phyloP scores from a whole-genome alignment of 2,888 invertebrate genomes.

The Chrysolina oricalcia region DNA sequence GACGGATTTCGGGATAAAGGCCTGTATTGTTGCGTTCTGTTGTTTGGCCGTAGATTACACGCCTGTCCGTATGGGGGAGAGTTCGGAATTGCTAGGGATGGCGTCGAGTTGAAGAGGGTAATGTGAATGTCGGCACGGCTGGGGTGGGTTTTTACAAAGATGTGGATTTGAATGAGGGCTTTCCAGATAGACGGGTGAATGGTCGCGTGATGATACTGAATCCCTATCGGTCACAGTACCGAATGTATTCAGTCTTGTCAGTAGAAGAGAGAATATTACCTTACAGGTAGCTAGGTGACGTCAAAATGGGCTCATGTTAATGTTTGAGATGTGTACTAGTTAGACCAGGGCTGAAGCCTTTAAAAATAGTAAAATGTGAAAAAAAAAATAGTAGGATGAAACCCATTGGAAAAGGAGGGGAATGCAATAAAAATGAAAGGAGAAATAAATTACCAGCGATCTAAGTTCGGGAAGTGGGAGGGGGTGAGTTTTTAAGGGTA shows the following conservation, averaged over 20 bases:
- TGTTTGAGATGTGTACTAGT: too few species aligned
- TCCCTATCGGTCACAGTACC: background rate
- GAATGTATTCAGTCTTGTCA: background rate
- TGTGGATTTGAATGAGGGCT: constrained; percentile 16
- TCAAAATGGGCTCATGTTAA: too few species aligned
- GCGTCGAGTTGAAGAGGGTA: constrained; percentile 29
- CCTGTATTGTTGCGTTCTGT: constrained; percentile 27
- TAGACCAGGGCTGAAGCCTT: too few species aligned
- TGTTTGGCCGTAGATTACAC: constrained; percentile 40
- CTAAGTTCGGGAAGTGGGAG: too few species aligned
- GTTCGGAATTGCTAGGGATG: constrained; percentile 10
- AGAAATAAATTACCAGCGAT: too few species aligned
- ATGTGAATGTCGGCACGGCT: constrained; percentile 26
- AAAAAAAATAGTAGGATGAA: too few species aligned
- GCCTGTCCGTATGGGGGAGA: constrained; percentile 31
- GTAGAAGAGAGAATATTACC: too few species aligned
- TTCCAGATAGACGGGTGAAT: background rate
- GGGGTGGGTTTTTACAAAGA: constrained; percentile 14
- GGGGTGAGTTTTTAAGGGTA: too few species aligned
- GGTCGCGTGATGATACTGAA: background rate
- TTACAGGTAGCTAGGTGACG: too few species aligned
- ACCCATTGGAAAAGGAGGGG: too few species aligned
- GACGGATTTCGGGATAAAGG: constrained; percentile 45
- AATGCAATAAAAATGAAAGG: too few species aligned
- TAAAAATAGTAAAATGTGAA: too few species aligned